A percentile compares a stretch with the other conserved stretches of the same genome.
These are phyloP conservation scores for Melinaea menophilus DNA, from an alignment of 2,888 invertebrate species.

Conservation along the genomic window DNA sequence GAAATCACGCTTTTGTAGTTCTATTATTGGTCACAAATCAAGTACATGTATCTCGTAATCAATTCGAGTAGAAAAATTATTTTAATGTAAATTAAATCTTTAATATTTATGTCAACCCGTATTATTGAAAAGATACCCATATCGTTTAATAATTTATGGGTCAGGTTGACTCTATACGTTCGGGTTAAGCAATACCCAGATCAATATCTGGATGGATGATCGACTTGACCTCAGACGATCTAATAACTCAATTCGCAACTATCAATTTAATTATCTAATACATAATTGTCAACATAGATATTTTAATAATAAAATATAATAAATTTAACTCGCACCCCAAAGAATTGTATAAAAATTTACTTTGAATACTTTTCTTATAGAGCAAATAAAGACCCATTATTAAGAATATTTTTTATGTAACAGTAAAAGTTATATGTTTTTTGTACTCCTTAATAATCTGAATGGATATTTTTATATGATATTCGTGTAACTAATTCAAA, in stretches of 20 bases:
- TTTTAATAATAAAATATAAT: neutral
- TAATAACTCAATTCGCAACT: neutral
- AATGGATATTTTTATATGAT: too few species aligned
- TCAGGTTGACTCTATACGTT: neutral
- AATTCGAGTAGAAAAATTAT: too few species aligned
- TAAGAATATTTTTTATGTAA: too few species aligned
- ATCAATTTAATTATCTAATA: neutral
- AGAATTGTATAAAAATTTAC: neutral
- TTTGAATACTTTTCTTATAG: too few species aligned
- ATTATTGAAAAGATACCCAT: neutral
- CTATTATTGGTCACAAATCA: neutral
- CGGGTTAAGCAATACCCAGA: constrained; percentile 1
- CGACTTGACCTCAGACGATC: constrained; percentile 2
- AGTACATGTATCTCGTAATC: too few species aligned
- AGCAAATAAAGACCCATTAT: too few species aligned
- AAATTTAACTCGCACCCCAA: neutral
- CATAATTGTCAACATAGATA: neutral
- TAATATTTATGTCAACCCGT: too few species aligned
- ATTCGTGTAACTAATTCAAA: too few species aligned
- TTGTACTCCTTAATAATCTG: too few species aligned
- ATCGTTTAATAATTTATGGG: neutral
- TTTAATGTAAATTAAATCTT: too few species aligned
- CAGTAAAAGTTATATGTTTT: too few species aligned
- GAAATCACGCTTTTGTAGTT: constrained; percentile 4
- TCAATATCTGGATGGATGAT: constrained; percentile 6